A percentile compares a stretch with the other conserved stretches of the same genome.
phyloP scores from a whole-genome alignment of 2,797 vertebrate species.

The Helarctos malayanus region DNA sequence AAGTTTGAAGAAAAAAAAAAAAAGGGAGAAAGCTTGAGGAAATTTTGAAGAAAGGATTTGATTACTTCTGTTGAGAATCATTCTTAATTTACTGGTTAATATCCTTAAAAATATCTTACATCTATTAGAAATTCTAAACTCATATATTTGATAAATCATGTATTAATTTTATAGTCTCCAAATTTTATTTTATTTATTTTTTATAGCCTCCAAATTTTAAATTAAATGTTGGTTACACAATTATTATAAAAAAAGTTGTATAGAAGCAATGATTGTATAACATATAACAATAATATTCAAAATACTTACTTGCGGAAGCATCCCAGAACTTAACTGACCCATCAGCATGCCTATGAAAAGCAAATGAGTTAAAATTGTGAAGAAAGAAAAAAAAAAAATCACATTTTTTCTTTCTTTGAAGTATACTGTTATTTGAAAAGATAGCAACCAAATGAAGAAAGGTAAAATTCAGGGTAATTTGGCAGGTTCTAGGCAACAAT shows the following conservation, averaged over 20 bases:
- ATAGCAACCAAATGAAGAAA: conserved; percentile 41
- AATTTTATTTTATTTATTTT: background rate
- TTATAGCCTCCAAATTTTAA: conserved; percentile 33
- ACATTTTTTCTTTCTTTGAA: background rate
- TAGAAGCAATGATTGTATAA: background rate
- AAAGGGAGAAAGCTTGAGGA: background rate
- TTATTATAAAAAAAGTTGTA: conserved; percentile 8
- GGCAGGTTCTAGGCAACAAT: background rate
- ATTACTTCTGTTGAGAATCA: conserved; percentile 12
- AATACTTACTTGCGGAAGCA: conserved; percentile 98
- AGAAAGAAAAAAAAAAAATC: conserved; percentile 1
- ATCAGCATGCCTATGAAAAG: conserved; percentile 95
- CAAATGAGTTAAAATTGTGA: conserved; percentile 67
- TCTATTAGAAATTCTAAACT: conserved; percentile 62
- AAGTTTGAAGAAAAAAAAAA: background rate
- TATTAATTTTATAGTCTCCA: background rate
- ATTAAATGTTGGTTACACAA: background rate
- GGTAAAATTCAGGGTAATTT: conserved; percentile 1
- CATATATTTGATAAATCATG: background rate
- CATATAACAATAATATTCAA: conserved; percentile 31
- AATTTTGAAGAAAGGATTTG: conserved; percentile 42
- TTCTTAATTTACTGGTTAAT: conserved; percentile 41
- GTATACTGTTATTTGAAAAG: background rate
- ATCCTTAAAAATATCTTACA: conserved; percentile 43
- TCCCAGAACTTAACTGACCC: conserved; percentile 99